These are phyloP conservation scores for Lordiphosa collinella DNA, from an alignment of 1,140 invertebrate species.

Conservation along the genomic window DNA sequence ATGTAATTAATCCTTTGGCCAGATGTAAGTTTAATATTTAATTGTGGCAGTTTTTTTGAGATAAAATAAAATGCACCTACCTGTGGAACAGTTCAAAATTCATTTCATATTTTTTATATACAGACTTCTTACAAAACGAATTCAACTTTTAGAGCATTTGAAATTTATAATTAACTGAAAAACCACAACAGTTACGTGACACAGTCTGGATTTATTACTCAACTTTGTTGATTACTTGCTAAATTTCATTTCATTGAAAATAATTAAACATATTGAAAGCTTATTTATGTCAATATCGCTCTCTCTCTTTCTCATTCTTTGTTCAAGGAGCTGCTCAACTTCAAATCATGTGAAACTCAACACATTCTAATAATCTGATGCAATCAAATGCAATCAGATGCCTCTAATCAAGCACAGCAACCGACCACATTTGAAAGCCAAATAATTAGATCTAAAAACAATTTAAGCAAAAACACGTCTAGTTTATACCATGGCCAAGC, in stretches of 20 bases:
- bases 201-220: no score
- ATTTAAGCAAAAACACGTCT: background rate
- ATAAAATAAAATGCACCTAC: no score
- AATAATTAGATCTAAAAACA: slow-evolving; percentile 3
- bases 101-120: no score
- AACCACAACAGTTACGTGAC: no score
- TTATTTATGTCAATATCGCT: background rate
- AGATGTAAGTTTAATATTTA: background rate
- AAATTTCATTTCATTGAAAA: background rate
- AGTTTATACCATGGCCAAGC: slow-evolving; percentile 24
- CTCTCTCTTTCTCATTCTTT: background rate
- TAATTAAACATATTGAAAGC: no score
- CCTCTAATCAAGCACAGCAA: slow-evolving; percentile 39
- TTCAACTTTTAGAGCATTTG: no score
- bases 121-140: no score
- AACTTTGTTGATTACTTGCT: no score
- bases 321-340: background rate
- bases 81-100: no score
- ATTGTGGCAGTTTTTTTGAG: no score
- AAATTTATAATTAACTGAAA: no score
- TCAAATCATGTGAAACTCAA: slow-evolving; percentile 1
- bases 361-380: background rate
- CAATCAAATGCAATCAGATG: slow-evolving; percentile 44
- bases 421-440: slow-evolving; percentile 9
- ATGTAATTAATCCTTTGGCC: background rate